phyloP scores from a whole-genome alignment of 1,140 invertebrate genomes.

The Calliphora vicina region DNA sequence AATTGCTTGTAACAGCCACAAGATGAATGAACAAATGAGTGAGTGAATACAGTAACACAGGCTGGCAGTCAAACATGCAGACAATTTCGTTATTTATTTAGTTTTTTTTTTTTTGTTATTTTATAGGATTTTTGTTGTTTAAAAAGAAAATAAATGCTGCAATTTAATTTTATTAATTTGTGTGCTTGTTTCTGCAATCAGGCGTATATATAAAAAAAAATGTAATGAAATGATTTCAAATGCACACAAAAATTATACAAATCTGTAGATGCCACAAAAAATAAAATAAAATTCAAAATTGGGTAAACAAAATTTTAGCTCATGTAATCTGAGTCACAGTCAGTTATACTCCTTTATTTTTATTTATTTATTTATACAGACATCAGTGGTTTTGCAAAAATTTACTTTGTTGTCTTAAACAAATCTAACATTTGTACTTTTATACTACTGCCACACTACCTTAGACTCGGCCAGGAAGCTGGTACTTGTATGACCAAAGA shows the following conservation, averaged over 20 bases:
- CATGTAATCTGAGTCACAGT: slow-evolving; percentile 28
- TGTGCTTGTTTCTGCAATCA: slow-evolving; percentile 25
- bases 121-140: slow-evolving; percentile 1
- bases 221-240: slow-evolving; percentile 26
- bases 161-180: slow-evolving; percentile 35
- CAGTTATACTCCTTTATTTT: not conserved
- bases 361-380: too few relatives aligned
- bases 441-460: not conserved
- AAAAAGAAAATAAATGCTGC: slow-evolving; percentile 18
- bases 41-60: not conserved
- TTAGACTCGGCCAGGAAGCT: not conserved
- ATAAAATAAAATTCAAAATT: slow-evolving; percentile 6
- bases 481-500: not conserved
- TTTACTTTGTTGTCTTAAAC: not conserved
- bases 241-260: not conserved
- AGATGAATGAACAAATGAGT: not conserved
- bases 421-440: too few relatives aligned
- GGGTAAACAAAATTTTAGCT: slow-evolving; percentile 5
- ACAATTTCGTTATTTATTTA: not conserved
- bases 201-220: slow-evolving; percentile 12
- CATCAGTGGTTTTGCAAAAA: too few relatives aligned
- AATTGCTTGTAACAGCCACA: not conserved
- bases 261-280: not conserved
- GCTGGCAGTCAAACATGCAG: not conserved
- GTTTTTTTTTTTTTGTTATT: not conserved